Base-by-base conservation (phyloP, 2,888 invertebrate species). In the Lasioglossum morio region DNA sequence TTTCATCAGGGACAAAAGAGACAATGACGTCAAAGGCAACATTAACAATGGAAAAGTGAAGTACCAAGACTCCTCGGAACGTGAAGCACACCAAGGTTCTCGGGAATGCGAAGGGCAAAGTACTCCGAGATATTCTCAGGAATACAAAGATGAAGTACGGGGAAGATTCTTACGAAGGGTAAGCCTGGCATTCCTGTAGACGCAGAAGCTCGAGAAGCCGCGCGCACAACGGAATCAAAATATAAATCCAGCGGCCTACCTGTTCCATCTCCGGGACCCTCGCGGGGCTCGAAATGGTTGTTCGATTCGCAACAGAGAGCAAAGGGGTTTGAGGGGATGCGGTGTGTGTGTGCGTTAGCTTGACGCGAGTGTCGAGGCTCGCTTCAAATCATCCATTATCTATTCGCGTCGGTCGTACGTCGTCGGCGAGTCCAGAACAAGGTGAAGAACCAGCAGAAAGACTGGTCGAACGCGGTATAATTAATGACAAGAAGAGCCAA, bases 401-500 rank as follows among this genome's bases (percentile, higher is more conserved):
- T 75, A 60, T 76, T 73, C 66, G 5, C 30, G 40, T 77, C 37
- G 77, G 27, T 69, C 37, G 66, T 70, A 57, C 77, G 63, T 19
- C 19, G 19, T 40, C 37, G 53, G 53, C 14, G 60, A 72, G 72
- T 77, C 40, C 53, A 7, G 70, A 81, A 83, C 53, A 78, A 77
- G 78, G 46, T 16, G 84, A 79, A 79, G 80, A 79, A 79, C 79
- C 43, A 77, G 73, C 37, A 57, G 78, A 78, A 85, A 78, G 79
- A 84, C 84, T 73, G 72, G 85, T 81, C 79, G 84, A 84, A 82
- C 82, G 81, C 69, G 81, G 85, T 81, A 83, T 90, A 90, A 90
- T 90, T 89, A 88, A 89, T 89, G 89, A 82, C 84, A 83, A 86
- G 81, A 86, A 79, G 80, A 84, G 82, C 78, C 84, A 84, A 86